Evolutionary conservation across 1,140 invertebrate species (phyloP).

Genomic region (Agrilus planipennis): DNA sequence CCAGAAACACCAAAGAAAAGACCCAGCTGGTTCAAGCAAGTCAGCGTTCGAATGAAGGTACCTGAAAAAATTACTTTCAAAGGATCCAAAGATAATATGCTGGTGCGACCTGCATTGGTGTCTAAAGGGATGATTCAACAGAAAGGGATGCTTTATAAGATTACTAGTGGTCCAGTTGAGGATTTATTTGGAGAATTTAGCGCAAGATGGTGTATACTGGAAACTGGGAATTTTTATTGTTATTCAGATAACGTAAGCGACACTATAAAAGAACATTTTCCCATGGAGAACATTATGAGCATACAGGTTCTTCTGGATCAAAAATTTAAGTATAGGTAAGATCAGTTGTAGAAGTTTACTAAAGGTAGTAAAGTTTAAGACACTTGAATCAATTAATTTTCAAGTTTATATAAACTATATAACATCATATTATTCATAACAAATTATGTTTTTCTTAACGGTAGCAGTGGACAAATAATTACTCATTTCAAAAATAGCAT

Average conservation of each 20-base stretch:
- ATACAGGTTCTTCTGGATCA: constrained; percentile 49
- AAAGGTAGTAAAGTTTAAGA: too few relatives aligned
- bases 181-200: constrained; percentile 34
- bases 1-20: constrained; percentile 11
- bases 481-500: too few relatives aligned
- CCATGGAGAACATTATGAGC: constrained; percentile 44
- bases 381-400: too few relatives aligned
- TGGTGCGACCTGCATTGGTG: constrained; percentile 20
- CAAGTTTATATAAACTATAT: too few relatives aligned
- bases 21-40: constrained; percentile 24
- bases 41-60: constrained; percentile 25
- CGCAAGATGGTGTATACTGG: constrained; percentile 31
- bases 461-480: too few relatives aligned
- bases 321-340: constrained; percentile 41
- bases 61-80: constrained; percentile 23
- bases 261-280: constrained; percentile 43
- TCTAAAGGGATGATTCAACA: constrained; percentile 21
- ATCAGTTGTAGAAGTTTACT: too few relatives aligned
- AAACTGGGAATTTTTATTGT: constrained; percentile 26
- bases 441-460: too few relatives aligned
- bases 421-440: too few relatives aligned
- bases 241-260: constrained; percentile 28
- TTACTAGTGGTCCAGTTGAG: constrained; percentile 30
- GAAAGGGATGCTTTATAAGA: constrained; percentile 32
- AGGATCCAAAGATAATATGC: constrained; percentile 15